A percentile compares a stretch with the other conserved stretches of the same genome.
phyloP scores from a whole-genome alignment of 2,888 invertebrate species.

The Lithophane socia region DNA sequence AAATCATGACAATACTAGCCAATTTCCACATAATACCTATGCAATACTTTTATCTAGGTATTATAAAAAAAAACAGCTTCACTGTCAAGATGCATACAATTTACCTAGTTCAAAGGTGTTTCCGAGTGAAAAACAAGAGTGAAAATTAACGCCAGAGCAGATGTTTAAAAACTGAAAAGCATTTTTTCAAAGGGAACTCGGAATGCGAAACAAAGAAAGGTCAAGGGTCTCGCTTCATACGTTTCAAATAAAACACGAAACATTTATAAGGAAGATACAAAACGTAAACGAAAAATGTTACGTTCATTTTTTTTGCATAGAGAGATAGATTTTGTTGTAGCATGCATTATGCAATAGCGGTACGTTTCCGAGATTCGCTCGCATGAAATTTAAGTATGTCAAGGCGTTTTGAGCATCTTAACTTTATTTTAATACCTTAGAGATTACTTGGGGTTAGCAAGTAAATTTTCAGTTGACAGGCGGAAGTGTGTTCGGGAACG shows the following conservation, averaged over 20 bases:
- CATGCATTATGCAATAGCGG: conserved; percentile 24
- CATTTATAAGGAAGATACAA: conserved; percentile 29
- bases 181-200: conserved; percentile 45
- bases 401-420: conserved; percentile 42
- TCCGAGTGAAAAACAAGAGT: conserved; percentile 45
- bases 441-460: conserved; percentile 45
- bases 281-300: conserved; percentile 10
- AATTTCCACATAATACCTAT: too few species aligned
- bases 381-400: conserved; percentile 47
- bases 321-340: background rate
- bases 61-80: background rate
- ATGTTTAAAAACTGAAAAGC: conserved; percentile 50
- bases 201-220: conserved; percentile 54
- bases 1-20: background rate
- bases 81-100: conserved; percentile 5
- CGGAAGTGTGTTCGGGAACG: conserved; percentile 31
- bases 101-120: conserved; percentile 38
- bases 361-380: conserved; percentile 29
- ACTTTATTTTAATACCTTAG: conserved; percentile 58
- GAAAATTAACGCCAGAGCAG: conserved; percentile 45
- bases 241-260: conserved; percentile 45
- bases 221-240: conserved; percentile 54
- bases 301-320: background rate
- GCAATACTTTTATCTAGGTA: background rate
- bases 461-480: conserved; percentile 46